Base-by-base conservation (phyloP, 2,888 invertebrate species). In the Himalopsyche anomala region DNA sequence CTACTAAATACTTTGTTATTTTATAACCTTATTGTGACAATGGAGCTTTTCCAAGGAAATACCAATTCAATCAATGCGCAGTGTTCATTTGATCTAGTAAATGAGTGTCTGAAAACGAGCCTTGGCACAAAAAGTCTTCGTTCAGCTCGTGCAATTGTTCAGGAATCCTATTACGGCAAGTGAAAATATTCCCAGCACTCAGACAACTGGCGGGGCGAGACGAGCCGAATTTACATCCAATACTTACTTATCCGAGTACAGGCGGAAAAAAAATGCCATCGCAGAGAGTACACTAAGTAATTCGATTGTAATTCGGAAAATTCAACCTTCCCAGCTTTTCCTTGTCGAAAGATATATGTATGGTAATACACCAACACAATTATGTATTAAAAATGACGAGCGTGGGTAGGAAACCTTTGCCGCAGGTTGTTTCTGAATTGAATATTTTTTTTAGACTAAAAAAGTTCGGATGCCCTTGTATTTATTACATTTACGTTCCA, bases 161-260 rank as follows among this genome's bases (percentile, higher is more conserved):
- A 9, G 62, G 62, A 62, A 19, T 62, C 62, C 3, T 19, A 62
- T 62, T 62, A 62, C 62, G 28, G 62, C 8, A 8, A 19, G 28
- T 5, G 19, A 62, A 62, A 62, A 51, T 51, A 62, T 62, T n/a
- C 19, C 9, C 62, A 62, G 62, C 62, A 62, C 62, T 62, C 62
- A 62, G 62, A 62, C 62, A 19, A 28, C 28, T 62, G 19, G 28
- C 62, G 62, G 15, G 11, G 62, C 62, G 62, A 62, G 62, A 62
- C 62, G 62, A 62, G 62, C 62, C 62, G 15, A 62, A 62, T 62
- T 62, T 62, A 11, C 62, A 62, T 62, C 19, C 62, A 62, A 62
- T 62, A 51, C 51, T 51, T 51, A 51, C 42, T 11, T 11, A 19
- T n/a, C 28, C 2, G 62, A 62, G 62, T 9, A 15, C 8, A 28